Percentiles rank a stretch among this genome's conserved stretches.
Evolutionary conservation across 2,113 vertebrate species (phyloP).

Genomic region (Lutjanus erythropterus): DNA sequence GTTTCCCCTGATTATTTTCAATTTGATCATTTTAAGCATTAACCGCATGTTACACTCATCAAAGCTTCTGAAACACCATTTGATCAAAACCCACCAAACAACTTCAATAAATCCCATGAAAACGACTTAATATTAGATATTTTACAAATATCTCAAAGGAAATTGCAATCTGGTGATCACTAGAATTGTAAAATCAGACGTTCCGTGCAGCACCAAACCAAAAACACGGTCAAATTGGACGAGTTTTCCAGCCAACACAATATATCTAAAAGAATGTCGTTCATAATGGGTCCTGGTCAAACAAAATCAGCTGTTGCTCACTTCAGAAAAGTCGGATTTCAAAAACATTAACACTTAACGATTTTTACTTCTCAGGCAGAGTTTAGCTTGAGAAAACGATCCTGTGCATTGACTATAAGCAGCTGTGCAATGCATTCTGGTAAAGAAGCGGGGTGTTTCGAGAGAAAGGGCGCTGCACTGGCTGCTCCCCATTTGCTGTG

Average conservation of each 20-base stretch:
- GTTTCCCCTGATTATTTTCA: no score
- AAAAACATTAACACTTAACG: not conserved
- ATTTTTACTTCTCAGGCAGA: not conserved
- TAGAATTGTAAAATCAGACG: slow-evolving; percentile 2
- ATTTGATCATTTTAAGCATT: no score
- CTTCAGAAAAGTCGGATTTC: no score
- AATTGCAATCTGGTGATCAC: slow-evolving; percentile 10
- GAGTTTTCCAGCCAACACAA: not conserved
- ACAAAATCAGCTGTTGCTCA: not conserved
- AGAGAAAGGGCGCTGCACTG: no score
- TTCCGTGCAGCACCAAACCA: slow-evolving; percentile 5
- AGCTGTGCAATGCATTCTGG: no score
- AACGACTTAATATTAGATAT: not conserved
- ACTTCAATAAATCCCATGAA: no score
- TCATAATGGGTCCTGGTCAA: not conserved
- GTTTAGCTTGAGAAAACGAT: not conserved
- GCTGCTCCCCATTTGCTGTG: no score
- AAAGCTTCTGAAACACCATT: no score
- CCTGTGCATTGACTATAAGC: no score
- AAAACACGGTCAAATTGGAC: not conserved
- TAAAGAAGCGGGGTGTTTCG: no score
- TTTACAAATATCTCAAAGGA: not conserved
- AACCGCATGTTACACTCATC: no score
- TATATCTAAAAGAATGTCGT: not conserved
- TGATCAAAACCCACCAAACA: no score